Evolutionary conservation across 1,140 invertebrate species (phyloP).

Genomic region (Drepana arcuata): DNA sequence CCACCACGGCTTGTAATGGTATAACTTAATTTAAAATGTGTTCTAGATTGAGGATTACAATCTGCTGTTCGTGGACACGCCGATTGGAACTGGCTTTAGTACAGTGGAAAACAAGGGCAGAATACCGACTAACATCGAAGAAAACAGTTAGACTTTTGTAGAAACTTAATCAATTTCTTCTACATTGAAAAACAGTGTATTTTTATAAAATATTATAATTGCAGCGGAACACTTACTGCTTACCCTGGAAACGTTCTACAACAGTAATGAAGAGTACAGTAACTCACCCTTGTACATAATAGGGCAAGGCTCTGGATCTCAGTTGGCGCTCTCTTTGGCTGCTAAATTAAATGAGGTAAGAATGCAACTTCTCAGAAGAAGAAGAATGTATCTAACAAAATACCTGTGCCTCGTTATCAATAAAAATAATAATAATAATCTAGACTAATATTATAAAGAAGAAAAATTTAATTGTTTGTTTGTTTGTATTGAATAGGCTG

Average conservation of each 20-base stretch:
- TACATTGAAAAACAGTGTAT: too few relatives aligned
- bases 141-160: conserved; percentile 68
- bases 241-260: conserved; percentile 72
- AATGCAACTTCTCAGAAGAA: too few relatives aligned
- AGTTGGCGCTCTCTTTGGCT: conserved; percentile 76
- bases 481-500: too few relatives aligned
- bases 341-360: conserved; percentile 43
- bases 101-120: conserved; percentile 65
- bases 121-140: conserved; percentile 55
- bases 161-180: too few relatives aligned
- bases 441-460: too few relatives aligned
- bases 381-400: too few relatives aligned
- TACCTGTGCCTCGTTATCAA: too few relatives aligned
- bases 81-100: conserved; percentile 80
- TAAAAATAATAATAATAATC: too few relatives aligned
- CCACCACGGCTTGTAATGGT: too few relatives aligned
- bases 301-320: conserved; percentile 80
- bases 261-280: conserved; percentile 66
- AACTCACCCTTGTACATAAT: conserved; percentile 77
- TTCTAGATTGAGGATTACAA: conserved; percentile 74
- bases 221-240: conserved; percentile 73
- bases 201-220: too few relatives aligned
- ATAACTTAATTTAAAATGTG: conserved; percentile 21
- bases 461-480: too few relatives aligned
- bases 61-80: conserved; percentile 79